Evolutionary conservation across 1,140 invertebrate genomes (phyloP).

Genomic region (Cheumatopsyche charites): DNA sequence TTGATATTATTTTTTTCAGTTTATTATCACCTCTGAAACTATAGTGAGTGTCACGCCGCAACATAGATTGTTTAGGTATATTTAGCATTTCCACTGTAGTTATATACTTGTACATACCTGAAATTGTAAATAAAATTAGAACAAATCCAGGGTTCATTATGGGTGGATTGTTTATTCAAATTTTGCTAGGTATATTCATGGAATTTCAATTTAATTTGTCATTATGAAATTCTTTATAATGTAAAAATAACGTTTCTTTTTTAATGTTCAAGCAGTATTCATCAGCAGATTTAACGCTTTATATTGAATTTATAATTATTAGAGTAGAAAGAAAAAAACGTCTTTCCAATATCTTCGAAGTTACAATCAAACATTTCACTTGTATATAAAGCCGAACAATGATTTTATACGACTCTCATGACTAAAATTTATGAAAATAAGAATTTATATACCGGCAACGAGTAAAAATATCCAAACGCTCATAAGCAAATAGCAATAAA

Average conservation of each 20-base stretch:
- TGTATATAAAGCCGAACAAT: not conserved
- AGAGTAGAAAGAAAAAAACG: too few relatives aligned
- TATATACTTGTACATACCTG: conserved; percentile 79
- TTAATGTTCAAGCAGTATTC: too few relatives aligned
- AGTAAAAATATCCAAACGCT: conserved; percentile 80
- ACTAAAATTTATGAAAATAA: not conserved
- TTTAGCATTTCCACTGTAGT: conserved; percentile 60
- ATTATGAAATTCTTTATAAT: too few relatives aligned
- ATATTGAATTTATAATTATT: too few relatives aligned
- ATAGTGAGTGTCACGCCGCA: conserved; percentile 56
- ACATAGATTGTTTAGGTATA: conserved; percentile 53
- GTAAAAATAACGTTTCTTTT: too few relatives aligned
- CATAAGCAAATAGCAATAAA: conserved; percentile 78
- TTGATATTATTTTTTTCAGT: conserved; percentile 66
- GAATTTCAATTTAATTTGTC: not conserved
- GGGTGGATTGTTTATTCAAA: too few relatives aligned
- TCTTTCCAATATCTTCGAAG: too few relatives aligned
- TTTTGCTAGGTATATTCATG: not conserved
- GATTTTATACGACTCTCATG: not conserved
- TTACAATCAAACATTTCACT: not conserved
- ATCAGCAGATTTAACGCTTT: too few relatives aligned
- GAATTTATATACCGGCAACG: conserved; percentile 64
- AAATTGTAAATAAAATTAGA: conserved; percentile 48
- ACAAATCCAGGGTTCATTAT: too few relatives aligned
- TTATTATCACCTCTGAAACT: conserved; percentile 66